Evolutionary conservation across 37 sponge, comb jelly and placozoan genomes (phyloP), one percentile per base, ranked within the genome.

Genomic region (Beroe ovata): DNA sequence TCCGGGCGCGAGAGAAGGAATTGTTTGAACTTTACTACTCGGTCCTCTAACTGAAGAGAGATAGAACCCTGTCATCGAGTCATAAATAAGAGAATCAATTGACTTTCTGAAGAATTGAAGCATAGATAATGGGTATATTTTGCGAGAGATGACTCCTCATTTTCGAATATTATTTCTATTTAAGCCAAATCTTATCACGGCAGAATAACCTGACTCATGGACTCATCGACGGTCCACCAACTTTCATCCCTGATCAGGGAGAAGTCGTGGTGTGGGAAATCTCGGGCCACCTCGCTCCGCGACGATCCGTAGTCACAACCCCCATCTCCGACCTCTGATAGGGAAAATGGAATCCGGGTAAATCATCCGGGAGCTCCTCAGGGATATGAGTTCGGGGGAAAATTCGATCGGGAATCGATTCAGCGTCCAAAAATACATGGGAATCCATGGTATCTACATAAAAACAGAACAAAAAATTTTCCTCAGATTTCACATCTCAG

Each of bases 31-130:
- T 71, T 38, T 35, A 35, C 11, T 4, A 29, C 36, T 14, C 71
- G 71, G 21, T 71, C 8, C 37, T 36, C 36, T 35, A 71, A 71
- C 71, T 71, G 71, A 71, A 71, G 34, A 71, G 8, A n/a, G n/a
- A n/a, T n/a, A n/a, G n/a, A n/a, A 58, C 59, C 59, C 18, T 58
- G 16, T 58, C 59, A 19, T 18, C 18, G 16, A 58, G 18, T 58
- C 11, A 19, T 19, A 11, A 58, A 58, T 18, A 58, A 58, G 11
- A 58, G 16, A 19, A 58, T 58, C 18, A 18, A 19, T 58, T 58
- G 18, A 58, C 59, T 18, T 18, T 18, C 18, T n/a, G n/a, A n/a
- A n/a, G n/a, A n/a, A n/a, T n/a, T n/a, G n/a, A n/a, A n/a, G n/a
- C n/a, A n/a, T n/a, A n/a, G n/a, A n/a, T n/a, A n/a, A n/a, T n/a